Conservation (phyloP, 64 coral and sea anemone species). For the Acropora tenuis region DNA sequence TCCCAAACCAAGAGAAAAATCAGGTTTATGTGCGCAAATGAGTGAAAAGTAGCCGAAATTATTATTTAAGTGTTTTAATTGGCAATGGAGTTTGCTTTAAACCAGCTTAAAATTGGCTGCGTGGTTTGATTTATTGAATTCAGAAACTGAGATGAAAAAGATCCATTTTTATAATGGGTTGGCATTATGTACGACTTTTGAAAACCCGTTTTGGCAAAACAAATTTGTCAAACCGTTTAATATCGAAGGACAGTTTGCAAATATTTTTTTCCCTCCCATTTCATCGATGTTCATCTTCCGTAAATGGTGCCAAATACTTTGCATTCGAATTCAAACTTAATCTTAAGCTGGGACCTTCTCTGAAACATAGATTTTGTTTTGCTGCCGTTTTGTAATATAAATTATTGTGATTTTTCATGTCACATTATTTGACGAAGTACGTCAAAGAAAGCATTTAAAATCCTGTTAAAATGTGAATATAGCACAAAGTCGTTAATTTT, state of each 20-base stretch:
- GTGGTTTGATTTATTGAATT: no score
- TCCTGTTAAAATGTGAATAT: not conserved
- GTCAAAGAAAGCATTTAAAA: not conserved
- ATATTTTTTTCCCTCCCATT: constrained; percentile 13
- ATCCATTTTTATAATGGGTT: not conserved
- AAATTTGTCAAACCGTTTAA: not conserved
- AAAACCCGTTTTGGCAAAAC: not conserved
- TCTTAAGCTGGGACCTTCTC: no score
- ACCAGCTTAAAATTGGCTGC: no score
- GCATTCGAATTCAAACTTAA: no score
- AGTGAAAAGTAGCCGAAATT: not conserved
- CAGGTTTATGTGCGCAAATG: not conserved
- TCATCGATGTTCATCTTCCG: no score
- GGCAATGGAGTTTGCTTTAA: not conserved
- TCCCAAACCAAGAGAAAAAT: not conserved
- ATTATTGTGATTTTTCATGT: no score
- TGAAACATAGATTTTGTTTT: no score
- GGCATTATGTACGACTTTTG: no score
- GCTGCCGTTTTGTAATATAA: no score
- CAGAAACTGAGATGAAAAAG: not conserved
- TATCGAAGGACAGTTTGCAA: not conserved
- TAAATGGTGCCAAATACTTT: no score
- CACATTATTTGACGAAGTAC: not conserved
- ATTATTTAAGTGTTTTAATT: not conserved
- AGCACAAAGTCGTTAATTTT: not conserved